Percentiles rank a stretch among this genome's conserved stretches.
These are phyloP conservation scores for Lethenteron reissneri DNA, from an alignment of 2,113 vertebrate genomes.

Conservation along the genomic window DNA sequence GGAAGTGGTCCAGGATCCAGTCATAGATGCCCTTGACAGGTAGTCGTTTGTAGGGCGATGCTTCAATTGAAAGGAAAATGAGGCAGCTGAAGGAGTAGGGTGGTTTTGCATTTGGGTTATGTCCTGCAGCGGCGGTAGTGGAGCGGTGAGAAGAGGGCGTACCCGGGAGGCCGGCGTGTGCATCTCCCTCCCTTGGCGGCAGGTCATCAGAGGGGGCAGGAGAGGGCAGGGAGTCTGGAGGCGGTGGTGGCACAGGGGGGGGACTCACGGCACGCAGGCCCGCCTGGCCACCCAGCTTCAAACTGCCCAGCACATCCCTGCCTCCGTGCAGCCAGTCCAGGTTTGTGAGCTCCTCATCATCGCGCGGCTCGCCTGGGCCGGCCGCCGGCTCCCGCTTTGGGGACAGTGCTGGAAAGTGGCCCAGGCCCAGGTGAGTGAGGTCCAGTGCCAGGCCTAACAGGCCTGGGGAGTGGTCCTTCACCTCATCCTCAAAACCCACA, in stretches of 20 bases:
- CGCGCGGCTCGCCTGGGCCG: not conserved
- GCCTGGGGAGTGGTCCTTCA: no score
- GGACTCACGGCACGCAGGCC: constrained; percentile 82
- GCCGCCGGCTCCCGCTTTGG: not conserved
- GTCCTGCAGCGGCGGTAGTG: constrained; percentile 56
- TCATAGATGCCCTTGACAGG: constrained; percentile 97
- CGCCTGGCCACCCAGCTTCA: constrained; percentile 42
- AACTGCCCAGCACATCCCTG: constrained; percentile 88
- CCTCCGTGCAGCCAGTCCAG: constrained; percentile 94
- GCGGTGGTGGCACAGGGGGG: constrained; percentile 22
- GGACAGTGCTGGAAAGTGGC: constrained; percentile 6
- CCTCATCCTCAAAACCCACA: no score
- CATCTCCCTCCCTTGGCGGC: constrained; percentile 11
- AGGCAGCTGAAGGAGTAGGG: constrained; percentile 98
- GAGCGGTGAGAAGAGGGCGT: constrained; percentile 47
- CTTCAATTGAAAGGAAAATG: constrained; percentile 99
- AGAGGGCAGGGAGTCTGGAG: constrained; percentile 42
- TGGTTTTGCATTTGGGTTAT: constrained; percentile 79
- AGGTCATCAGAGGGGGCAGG: constrained; percentile 49
- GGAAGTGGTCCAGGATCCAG: constrained; percentile 98
- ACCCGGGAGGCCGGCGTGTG: no score
- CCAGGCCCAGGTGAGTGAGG: not conserved
- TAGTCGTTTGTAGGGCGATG: constrained; percentile 75
- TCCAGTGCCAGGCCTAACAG: not conserved
- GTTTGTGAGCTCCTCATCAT: constrained; percentile 89